Base-by-base conservation (phyloP, 1,140 invertebrate genomes). In the Brachystomella parvula region DNA sequence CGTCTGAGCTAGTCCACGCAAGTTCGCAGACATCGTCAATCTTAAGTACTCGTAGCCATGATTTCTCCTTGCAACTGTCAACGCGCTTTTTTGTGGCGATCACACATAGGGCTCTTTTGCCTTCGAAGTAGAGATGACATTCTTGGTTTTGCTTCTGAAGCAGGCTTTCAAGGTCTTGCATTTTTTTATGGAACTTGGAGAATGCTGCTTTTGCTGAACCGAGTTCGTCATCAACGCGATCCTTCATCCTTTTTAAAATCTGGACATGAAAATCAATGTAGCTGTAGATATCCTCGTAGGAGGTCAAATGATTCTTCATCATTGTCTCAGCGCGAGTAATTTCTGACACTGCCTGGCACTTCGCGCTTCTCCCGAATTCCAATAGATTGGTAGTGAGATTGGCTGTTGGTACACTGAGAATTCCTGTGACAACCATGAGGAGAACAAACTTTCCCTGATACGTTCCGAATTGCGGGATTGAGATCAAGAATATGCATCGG, bases 301-400 rank as follows among this genome's bases (percentile, higher is more conserved):
- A n/a, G n/a, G 12, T 53, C 24, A 17, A 6, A 15, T 24, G 21
- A 53, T 53, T 9, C 24, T 6, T 53, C 24, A 6, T 26, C 49
- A 15, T 24, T 24, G 12, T 26, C 12, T 9, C 49, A 24, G 24
- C 9, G 49, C 24, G 49, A n/a, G n/a, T n/a, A n/a, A n/a, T n/a
- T 26, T 15, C 49, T 53, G 49, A 53, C n/a, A n/a, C n/a, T n/a
- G 49, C 9, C 49, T 17, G 12, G 49, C 49, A 53, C 24, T 53
- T 53, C 24, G 49, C 49, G 24, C 49, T 53, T 53, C 24, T 53
- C 21, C 49, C 49, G 24, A 53, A 53, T 53, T 53, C 49, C 3
- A 6, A 53, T 6, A 53, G 24, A 24, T 53, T 53, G 6, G 3
- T 53, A 24, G 12, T 53, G 49, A 53, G 24, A 6, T 12, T 15